Evolutionary conservation across 2,113 vertebrate species (phyloP), one percentile per base, ranked within the genome.

Genomic region (Edolisoma coerulescens): DNA sequence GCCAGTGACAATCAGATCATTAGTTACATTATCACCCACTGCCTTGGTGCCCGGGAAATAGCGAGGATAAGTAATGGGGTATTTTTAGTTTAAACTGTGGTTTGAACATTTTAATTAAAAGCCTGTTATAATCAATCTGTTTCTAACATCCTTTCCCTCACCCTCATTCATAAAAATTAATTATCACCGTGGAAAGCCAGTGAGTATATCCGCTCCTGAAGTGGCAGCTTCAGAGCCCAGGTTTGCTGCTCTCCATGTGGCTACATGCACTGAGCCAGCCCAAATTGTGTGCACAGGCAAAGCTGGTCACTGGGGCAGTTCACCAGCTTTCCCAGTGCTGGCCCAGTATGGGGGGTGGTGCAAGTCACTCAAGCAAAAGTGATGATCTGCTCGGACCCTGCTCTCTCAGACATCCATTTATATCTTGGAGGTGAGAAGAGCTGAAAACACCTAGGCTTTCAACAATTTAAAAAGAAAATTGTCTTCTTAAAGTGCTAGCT

Each of bases 31-130:
- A 85, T 84, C 17, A 3, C 74, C 68, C 5, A 3, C 78, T 94
- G 93, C 87, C 74, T 64, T 41, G 14, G 70, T 17, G 41, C 61
- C 89, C 2, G 3, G 39, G 45, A 83, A 64, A 80, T 26, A n/a
- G 26, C 1, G 0, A 53, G 57, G 93, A 77, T 79, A 95, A 97
- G 75, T 85, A 96, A 93, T 84, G 71, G 89, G 61, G 44, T 82
- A 73, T 94, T 93, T 91, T 86, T 88, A 86, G 85, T 93, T 77
- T 85, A 89, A 96, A 94, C 88, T 54, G 90, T 32, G 37, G 59
- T 50, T 93, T 4, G 27, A 89, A 85, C 39, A 26, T 79, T 87
- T 94, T 92, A 92, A 95, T 96, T 95, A 93, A 90, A 95, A 94
- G 21, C 49, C 2, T 16, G 47, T 96, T 96, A 85, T 54, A 73